phyloP scores from a whole-genome alignment of 2,888 invertebrate genomes.

The Acheta domesticus region DNA sequence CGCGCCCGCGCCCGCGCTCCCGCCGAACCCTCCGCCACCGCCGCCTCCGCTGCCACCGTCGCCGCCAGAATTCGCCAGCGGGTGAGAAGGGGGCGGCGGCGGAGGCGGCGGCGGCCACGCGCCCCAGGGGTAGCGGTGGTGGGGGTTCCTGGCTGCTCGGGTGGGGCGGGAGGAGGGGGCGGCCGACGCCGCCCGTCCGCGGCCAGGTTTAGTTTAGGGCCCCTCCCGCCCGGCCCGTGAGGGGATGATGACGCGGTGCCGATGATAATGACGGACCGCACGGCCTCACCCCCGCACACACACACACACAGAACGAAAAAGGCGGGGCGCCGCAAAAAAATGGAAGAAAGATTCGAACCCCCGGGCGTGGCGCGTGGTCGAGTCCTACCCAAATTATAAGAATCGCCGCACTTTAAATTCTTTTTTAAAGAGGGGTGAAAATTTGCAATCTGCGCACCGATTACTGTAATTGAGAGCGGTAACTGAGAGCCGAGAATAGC shows the following conservation, averaged over 20 bases:
- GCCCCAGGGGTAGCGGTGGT: constrained; percentile 27
- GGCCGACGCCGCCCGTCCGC: neutral
- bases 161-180: neutral
- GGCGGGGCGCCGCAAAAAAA: neutral
- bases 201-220: neutral
- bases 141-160: neutral
- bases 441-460: neutral
- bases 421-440: neutral
- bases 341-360: neutral
- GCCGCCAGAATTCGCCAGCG: neutral
- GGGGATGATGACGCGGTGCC: neutral
- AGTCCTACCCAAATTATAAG: neutral
- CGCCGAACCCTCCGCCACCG: neutral
- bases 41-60: neutral
- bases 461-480: neutral
- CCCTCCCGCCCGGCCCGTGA: neutral
- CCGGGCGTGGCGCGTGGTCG: neutral
- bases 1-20: neutral
- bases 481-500: neutral
- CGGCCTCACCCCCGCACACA: too few relatives aligned
- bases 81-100: constrained; percentile 24
- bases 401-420: neutral
- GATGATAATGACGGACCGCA: neutral
- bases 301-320: neutral
- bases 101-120: constrained; percentile 27